Percentiles rank a stretch among this genome's conserved stretches.
Evolutionary conservation across 2,888 invertebrate species (phyloP).

Genomic region (Andrena dorsata): DNA sequence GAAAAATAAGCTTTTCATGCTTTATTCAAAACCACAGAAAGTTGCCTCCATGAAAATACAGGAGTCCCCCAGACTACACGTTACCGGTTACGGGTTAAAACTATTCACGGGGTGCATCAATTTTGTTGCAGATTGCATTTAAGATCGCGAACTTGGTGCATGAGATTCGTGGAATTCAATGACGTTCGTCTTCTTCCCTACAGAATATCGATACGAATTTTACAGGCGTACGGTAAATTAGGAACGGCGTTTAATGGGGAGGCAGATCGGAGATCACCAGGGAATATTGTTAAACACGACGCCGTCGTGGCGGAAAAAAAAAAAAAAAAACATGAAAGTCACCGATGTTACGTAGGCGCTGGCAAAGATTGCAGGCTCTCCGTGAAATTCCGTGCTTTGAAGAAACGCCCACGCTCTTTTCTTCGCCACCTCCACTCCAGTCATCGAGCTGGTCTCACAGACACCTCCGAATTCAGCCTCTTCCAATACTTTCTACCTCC

Average conservation of each 20-base stretch:
- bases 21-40: no score
- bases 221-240: neutral
- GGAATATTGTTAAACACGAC: conserved; percentile 1
- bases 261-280: conserved; percentile 1
- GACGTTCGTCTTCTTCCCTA: neutral
- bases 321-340: conserved; percentile 8
- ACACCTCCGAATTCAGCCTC: neutral
- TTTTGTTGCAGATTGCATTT: neutral
- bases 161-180: neutral
- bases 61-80: no score
- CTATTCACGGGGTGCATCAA: no score
- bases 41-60: no score
- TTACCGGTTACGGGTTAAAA: no score
- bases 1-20: no score
- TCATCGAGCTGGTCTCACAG: neutral
- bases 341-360: conserved; percentile 41
- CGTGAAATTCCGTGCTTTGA: conserved; percentile 38
- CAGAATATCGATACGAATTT: neutral
- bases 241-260: no score
- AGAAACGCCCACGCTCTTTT: conserved; percentile 39
- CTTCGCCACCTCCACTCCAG: neutral
- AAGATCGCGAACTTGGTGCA: neutral
- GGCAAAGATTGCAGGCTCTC: conserved; percentile 37
- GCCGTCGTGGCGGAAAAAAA: neutral
- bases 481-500: neutral